Percentiles rank a stretch among this genome's conserved stretches.
Evolutionary conservation across 2,888 invertebrate genomes (phyloP).

Genomic region (Brenthis ino): DNA sequence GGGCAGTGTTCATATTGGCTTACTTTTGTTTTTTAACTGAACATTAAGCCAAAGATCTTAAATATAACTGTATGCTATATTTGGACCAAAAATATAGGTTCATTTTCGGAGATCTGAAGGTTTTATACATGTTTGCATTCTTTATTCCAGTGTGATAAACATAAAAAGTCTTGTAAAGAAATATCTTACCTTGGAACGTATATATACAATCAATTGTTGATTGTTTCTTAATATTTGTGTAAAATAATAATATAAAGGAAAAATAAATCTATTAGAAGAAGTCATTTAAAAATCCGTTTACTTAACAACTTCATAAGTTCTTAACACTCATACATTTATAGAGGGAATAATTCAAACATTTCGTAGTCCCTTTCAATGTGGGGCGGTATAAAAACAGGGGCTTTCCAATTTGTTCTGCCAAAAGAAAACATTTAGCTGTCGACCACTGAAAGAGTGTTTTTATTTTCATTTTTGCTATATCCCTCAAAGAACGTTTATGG

Average conservation of each 20-base stretch:
- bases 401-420: conserved; percentile 63
- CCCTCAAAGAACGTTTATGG: conserved; percentile 43
- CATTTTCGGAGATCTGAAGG: too few relatives aligned
- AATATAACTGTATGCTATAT: too few relatives aligned
- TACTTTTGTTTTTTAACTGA: conserved; percentile 1
- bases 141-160: too few relatives aligned
- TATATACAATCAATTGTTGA: too few relatives aligned
- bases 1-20: conserved; percentile 1
- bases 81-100: too few relatives aligned
- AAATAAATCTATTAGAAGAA: not conserved
- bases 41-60: too few relatives aligned
- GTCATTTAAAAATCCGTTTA: not conserved
- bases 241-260: not conserved
- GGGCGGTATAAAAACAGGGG: conserved; percentile 48
- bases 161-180: too few relatives aligned
- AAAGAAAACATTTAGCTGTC: conserved; percentile 61
- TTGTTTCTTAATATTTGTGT: too few relatives aligned
- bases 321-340: conserved; percentile 9
- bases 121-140: too few relatives aligned
- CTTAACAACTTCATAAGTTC: conserved; percentile 15
- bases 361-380: conserved; percentile 14
- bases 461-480: conserved; percentile 47
- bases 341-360: conserved; percentile 13
- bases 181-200: too few relatives aligned
- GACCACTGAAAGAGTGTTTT: conserved; percentile 50